Base-by-base conservation (phyloP, 2,113 vertebrate species). In the Myotis yumanensis region DNA sequence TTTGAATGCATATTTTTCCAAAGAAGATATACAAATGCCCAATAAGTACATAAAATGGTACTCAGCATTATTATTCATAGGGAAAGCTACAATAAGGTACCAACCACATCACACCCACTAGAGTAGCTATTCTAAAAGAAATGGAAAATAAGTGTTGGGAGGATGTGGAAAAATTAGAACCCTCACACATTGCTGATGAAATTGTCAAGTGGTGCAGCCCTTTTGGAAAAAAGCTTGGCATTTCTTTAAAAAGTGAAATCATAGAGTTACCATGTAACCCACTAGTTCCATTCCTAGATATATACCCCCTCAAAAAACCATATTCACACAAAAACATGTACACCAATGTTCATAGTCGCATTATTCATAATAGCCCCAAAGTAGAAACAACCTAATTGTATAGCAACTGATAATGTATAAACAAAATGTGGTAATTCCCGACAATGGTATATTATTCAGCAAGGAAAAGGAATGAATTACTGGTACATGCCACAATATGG, bases 241-340 rank as follows among this genome's bases (percentile, higher is more conserved):
- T 90, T 88, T 93, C 76, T 90, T 79, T n/a, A 68, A 37, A 79
- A 84, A 46, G 25, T 71, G 68, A 91, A 81, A n/a, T 86, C 16
- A 17, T 54, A 79, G n/a, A 62, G 4, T 81, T 86, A 62, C 46
- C 28, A 37, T 89, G 15, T 43, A 37, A 79, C 15, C 59, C 16
- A 85, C 69, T 15, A 84, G 40, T 79, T 80, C 48, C 2, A 69
- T 35, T 86, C 64, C 46, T 69, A 91, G 51, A 25, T 89, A 12
- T 81, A 64, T 54, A 40, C 43, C 43, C 43, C 14, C 14, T 17
- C 15, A 8, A 32, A 81, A 57, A 57, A 57, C 22, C 25, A 8
- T 51, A 30, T 46, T 96, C 25, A 81, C 37, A 89, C 5, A 77
- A 90, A 93, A 46, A 6, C 14, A 15, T 75, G 10, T 86, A 16